These are phyloP conservation scores for Eupleurogrammus muticus DNA, from an alignment of 2,797 vertebrate species.

Conservation along the genomic window DNA sequence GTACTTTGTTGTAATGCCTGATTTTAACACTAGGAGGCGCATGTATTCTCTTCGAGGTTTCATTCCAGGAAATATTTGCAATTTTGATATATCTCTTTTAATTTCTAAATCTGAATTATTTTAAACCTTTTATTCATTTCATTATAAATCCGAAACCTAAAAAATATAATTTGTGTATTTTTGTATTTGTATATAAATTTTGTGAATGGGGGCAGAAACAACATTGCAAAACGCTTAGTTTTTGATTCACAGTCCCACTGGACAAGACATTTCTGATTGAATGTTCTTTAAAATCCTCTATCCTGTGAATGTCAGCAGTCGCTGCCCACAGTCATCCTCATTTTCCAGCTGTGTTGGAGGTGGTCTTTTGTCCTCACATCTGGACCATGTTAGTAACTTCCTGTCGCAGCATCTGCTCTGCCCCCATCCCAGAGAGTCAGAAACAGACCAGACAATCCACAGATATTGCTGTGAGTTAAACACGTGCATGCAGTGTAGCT, in stretches of 20 bases:
- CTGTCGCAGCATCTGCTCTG: conserved; percentile 82
- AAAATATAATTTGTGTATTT: background rate
- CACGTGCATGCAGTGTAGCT: conserved; percentile 19
- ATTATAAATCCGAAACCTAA: background rate
- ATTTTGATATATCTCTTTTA: background rate
- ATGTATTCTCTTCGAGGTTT: background rate
- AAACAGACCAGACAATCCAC: conserved; percentile 54
- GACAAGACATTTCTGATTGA: background rate
- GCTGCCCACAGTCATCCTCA: conserved; percentile 38
- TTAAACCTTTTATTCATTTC: too few species aligned
- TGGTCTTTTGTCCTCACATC: conserved; percentile 79
- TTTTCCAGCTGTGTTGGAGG: conserved; percentile 71
- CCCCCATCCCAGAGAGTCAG: conserved; percentile 59
- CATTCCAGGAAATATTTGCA: background rate
- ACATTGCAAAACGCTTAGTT: background rate
- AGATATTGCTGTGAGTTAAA: conserved; percentile 52
- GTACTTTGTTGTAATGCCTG: conserved; percentile 24
- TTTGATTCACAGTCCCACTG: background rate
- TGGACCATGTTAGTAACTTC: conserved; percentile 85
- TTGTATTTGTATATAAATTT: too few species aligned
- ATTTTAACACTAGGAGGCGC: conserved; percentile 60
- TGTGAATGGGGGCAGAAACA: background rate
- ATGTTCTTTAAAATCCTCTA: conserved; percentile 14
- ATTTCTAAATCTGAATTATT: background rate
- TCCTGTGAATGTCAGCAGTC: conserved; percentile 36